Evolutionary conservation across 2,888 invertebrate species (phyloP), one percentile per base, ranked within the genome.

Genomic region (Oxytorus armatus): DNA sequence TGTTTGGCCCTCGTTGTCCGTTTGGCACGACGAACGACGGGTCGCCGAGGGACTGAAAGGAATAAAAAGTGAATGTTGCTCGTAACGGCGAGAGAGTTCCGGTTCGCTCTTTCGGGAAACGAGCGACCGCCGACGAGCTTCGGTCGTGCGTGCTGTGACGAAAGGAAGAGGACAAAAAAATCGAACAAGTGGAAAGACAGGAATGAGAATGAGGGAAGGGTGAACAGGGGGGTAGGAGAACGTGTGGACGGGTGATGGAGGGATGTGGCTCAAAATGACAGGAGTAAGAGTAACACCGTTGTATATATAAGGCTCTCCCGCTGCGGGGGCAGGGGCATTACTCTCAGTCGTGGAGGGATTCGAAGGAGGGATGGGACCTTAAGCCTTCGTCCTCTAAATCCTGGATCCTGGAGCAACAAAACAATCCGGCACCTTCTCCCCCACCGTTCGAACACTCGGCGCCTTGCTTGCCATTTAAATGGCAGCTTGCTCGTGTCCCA

Each of bases 401-500:
- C n/a, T n/a, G n/a, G n/a, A n/a, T n/a, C 61, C 21, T 49, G 59
- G 23, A 65, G 69, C 73, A 47, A 69, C 59, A 74, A 74, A n/a
- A n/a, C n/a, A n/a, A n/a, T n/a, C n/a, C n/a, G n/a, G n/a, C n/a
- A n/a, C n/a, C n/a, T n/a, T n/a, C n/a, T n/a, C n/a, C 63, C 80
- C 65, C 53, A 33, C 77, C 69, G 65, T 66, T 74, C 63, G 57
- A 29, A 73, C n/a, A 25, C 61, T 69, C 42, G 44, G 25, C 59
- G 51, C 47, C 73, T 65, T n/a, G n/a, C n/a, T 61, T 79, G 75
- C 74, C 81, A 77, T 79, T 83, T 82, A 77, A n/a, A 83, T 80
- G 69, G 82, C 83, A 83, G 82, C 79, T 80, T 82, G 83, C 77
- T 78, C 79, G 69, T 76, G 79, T 82, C 83, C 82, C 83, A 83